A percentile compares a stretch with the other conserved stretches of the same genome.
Evolutionary conservation across 2,797 vertebrate genomes (phyloP).

Genomic region (Vultur gryphus): DNA sequence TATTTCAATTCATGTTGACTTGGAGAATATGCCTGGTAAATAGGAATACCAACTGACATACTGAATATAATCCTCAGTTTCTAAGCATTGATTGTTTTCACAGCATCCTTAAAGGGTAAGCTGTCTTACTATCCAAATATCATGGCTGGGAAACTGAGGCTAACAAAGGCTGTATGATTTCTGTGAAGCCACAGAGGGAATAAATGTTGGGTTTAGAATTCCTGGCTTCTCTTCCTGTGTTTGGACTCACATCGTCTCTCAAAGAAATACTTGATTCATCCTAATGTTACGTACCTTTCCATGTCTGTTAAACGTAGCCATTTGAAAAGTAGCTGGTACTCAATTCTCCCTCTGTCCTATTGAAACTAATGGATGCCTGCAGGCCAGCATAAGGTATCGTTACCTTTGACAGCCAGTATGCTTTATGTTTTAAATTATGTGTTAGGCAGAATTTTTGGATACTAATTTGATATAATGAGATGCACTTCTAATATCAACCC

Average conservation of each 20-base stretch:
- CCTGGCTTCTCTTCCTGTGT: conserved; percentile 1
- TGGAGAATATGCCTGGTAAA: conserved; percentile 46
- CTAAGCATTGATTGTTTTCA: conserved; percentile 40
- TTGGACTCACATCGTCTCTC: background rate
- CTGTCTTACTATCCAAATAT: conserved; percentile 37
- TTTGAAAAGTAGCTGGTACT: background rate
- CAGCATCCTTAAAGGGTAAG: conserved; percentile 53
- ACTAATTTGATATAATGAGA: conserved; percentile 45
- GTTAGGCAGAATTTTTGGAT: conserved; percentile 52
- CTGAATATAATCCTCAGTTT: conserved; percentile 40
- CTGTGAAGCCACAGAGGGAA: conserved; percentile 8
- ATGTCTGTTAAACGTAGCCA: background rate
- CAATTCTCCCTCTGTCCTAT: conserved; percentile 17
- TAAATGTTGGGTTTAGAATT: conserved; percentile 26
- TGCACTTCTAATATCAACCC: conserved; percentile 44
- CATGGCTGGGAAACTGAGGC: conserved; percentile 57
- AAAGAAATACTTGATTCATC: conserved; percentile 5
- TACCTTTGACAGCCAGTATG: conserved; percentile 54
- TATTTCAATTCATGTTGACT: conserved; percentile 30
- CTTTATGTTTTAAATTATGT: conserved; percentile 61
- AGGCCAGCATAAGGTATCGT: conserved; percentile 35
- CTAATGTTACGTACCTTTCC: background rate
- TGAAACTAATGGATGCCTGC: conserved; percentile 49
- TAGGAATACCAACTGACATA: background rate
- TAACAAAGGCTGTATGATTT: conserved; percentile 30